Evolutionary conservation across 2,113 vertebrate species (phyloP), one percentile per base, ranked within the genome.

Genomic region (Speoplatyrhinus poulsoni): DNA sequence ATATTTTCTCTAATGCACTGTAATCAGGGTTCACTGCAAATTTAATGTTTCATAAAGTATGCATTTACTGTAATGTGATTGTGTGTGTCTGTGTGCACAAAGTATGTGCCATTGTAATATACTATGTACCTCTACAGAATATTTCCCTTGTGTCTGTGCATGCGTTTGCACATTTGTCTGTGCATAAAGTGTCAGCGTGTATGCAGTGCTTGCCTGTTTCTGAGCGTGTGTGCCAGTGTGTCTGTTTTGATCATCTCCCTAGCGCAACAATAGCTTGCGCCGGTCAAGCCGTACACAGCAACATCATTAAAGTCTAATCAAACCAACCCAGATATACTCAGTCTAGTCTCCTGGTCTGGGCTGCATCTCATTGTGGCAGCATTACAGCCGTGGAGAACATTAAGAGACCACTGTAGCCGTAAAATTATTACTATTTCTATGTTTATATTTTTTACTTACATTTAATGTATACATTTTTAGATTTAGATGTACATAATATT

Each of bases 251-350:
- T 70, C 16, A 67, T 56, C 65, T 36, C 12, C 52, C 46, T n/a
- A 46, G 32, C 41, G 72, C 53, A 75, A 79, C 68, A 81, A 73
- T 74, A 49, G 66, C 50, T 60, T 61, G 58, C 55, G 32, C 72
- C 13, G 36, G 58, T 75, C 16, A 15, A 19, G 53, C 32, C 54
- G 62, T 67, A 56, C 70, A 76, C 50, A 78, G 50, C 13, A 15
- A 72, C 70, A 76, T 82, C 57, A 69, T 85, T 78, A 62, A 80
- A 80, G 68, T 62, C 73, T 74, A 71, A 83, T 77, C 73, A 76
- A 56, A 11, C 58, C 19, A 62, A 60, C 50, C 76, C 70, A 7
- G 52, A 60, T 75, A 62, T 26, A 26, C 26, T 26, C 26, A 26
- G 26, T 26, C 26, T 26, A 2, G 2, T 26, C 75, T 81, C 82